Conservation (phyloP, 2,888 invertebrate species). For the Andrena trimmerana region DNA sequence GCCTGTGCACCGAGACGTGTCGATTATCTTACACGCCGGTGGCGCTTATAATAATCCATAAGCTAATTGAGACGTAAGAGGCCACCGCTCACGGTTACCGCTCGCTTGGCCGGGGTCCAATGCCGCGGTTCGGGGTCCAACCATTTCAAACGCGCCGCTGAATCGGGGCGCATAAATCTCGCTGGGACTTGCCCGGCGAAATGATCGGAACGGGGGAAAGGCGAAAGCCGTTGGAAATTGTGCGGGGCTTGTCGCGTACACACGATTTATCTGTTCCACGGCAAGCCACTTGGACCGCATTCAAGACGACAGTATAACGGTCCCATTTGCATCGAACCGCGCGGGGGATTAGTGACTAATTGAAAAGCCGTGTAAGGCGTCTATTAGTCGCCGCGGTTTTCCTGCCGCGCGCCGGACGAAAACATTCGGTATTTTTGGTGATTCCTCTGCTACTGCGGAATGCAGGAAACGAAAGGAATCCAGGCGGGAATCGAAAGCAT, state of each 20-base stretch:
- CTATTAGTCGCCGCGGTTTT: not conserved
- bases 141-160: not conserved
- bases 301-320: slow-evolving; percentile 48
- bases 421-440: slow-evolving; percentile 13
- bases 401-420: not conserved
- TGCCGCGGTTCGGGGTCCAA: not conserved
- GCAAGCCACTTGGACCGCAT: slow-evolving; percentile 6
- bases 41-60: slow-evolving; percentile 65
- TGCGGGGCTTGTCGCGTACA: not conserved
- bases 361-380: slow-evolving; percentile 43
- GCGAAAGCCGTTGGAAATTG: not conserved
- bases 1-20: slow-evolving; percentile 31
- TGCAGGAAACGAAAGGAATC: not conserved
- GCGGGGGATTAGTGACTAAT: slow-evolving; percentile 48
- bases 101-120: slow-evolving; percentile 43
- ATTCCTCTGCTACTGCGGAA: not conserved
- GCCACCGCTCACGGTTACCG: slow-evolving; percentile 43
- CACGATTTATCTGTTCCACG: slow-evolving; percentile 11
- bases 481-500: slow-evolving; percentile 1
- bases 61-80: slow-evolving; percentile 70
- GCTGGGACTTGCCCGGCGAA: not conserved
- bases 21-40: slow-evolving; percentile 39
- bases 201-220: not conserved
- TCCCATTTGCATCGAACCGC: slow-evolving; percentile 43
- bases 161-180: not conserved